A percentile compares a stretch with the other conserved stretches of the same genome.
Conservation (phyloP, 2,113 vertebrate species). For the human region DNA sequence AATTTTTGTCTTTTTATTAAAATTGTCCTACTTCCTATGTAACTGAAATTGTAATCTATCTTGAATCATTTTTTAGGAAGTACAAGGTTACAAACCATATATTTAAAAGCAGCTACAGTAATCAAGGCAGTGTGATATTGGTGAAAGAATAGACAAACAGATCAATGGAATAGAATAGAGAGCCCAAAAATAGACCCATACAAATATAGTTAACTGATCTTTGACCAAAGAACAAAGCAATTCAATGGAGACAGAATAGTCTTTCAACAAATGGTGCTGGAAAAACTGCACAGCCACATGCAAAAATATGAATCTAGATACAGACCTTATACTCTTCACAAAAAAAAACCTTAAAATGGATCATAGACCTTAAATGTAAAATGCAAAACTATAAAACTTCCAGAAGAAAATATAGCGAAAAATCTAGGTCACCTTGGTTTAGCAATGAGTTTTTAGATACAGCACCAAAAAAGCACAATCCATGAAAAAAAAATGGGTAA, state of each 20-base stretch:
- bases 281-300: neutral
- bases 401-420: neutral
- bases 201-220: neutral
- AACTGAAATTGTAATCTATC: slow-evolving; percentile 21
- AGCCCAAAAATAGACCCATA: neutral
- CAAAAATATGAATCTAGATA: neutral
- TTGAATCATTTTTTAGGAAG: slow-evolving; percentile 25
- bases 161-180: neutral
- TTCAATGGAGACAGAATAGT: neutral
- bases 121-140: neutral
- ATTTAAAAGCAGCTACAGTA: neutral
- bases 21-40: neutral
- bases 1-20: slow-evolving; percentile 21
- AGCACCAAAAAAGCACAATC: neutral
- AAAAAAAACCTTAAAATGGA: neutral
- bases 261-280: neutral
- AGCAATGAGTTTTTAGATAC: neutral
- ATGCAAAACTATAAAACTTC: neutral
- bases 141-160: neutral
- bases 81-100: slow-evolving; percentile 11
- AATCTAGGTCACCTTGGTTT: neutral
- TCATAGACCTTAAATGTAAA: neutral
- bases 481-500: neutral
- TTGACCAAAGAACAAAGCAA: neutral
- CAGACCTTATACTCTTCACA: neutral